Base-by-base conservation (phyloP, 2,113 vertebrate species). In the Dasyurus viverrinus region DNA sequence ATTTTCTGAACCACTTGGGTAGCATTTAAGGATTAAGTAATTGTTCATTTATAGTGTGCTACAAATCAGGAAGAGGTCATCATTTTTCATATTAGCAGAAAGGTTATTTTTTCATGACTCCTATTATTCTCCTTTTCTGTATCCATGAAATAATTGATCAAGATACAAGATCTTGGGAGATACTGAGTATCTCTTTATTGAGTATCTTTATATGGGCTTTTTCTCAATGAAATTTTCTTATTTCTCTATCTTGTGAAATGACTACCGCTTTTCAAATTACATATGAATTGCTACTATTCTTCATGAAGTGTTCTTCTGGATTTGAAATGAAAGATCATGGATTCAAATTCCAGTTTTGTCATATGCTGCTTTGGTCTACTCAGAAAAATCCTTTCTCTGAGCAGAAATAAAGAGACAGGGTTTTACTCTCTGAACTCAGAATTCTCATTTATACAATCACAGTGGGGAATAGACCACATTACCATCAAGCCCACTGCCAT, bases 61-160 rank as follows among this genome's bases (percentile, higher is more conserved):
- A 53, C n/a, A 89, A 27, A 89, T 22, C 2, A 1, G 1, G 5
- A 36, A 53, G 8, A 12, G 53, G 57, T 93, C 36, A 89, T 57
- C 30, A 57, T 90, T 94, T 90, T 89, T 92, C 92, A 95, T 96
- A 30, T 57, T 84, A 54, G n/a, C 22, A 92, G 68, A 57, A n/a
- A n/a, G 6, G 55, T 16, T 19, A 53, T 54, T 92, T 68, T n/a
- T n/a, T 89, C 16, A 30, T 30, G 9, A 60, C 27, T 60, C 27
- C 57, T 60, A 2, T 25, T 60, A 9, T 1, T 12, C 48, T 76
- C 53, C 48, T 60, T 60, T 90, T 9, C 48, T 90, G 12, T 54
- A 2, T 4, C 22, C 54, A 2, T 84, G 89, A 93, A 96, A 94
- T 84, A 92, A 54, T 9, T 14, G 42, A 52, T 7, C 12, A 36